Percentiles rank a stretch among this genome's conserved stretches.
Conservation (phyloP, 2,113 vertebrate genomes). For the Clupea harengus region DNA sequence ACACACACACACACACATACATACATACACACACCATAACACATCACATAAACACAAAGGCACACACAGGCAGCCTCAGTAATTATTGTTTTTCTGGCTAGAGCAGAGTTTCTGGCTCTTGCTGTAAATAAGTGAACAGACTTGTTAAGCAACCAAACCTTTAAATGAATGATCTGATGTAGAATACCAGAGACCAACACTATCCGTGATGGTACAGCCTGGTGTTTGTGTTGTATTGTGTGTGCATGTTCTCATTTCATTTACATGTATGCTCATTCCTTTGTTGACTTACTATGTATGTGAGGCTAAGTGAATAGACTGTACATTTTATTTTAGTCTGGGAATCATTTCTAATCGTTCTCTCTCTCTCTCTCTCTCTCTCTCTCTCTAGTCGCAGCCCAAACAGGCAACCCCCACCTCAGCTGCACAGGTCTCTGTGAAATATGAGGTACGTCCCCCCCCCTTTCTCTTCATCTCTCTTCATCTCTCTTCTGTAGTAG, state of each 20-base stretch:
- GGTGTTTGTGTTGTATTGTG: background rate
- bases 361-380: conserved; percentile 39
- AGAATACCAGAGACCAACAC: background rate
- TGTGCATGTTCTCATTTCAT: background rate
- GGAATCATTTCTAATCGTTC: background rate
- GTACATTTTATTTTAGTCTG: background rate
- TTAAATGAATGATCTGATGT: background rate
- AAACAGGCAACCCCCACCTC: conserved; percentile 61
- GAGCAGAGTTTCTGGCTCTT: background rate
- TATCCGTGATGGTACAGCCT: background rate
- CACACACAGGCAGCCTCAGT: background rate
- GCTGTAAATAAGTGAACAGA: background rate
- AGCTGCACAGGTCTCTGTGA: conserved; percentile 59
- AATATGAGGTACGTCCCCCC: conserved; percentile 65
- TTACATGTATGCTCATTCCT: background rate
- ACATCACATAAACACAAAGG: background rate
- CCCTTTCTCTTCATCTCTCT: background rate
- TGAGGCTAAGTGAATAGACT: background rate
- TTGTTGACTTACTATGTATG: background rate
- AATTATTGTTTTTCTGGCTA: background rate
- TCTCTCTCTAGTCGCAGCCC: conserved; percentile 63
- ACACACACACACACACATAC: background rate
- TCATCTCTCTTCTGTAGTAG: background rate
- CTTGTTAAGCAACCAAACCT: background rate
- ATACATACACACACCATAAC: background rate